Conservation (phyloP, 1,140 invertebrate genomes). For the Lamellibrachia luymesi region DNA sequence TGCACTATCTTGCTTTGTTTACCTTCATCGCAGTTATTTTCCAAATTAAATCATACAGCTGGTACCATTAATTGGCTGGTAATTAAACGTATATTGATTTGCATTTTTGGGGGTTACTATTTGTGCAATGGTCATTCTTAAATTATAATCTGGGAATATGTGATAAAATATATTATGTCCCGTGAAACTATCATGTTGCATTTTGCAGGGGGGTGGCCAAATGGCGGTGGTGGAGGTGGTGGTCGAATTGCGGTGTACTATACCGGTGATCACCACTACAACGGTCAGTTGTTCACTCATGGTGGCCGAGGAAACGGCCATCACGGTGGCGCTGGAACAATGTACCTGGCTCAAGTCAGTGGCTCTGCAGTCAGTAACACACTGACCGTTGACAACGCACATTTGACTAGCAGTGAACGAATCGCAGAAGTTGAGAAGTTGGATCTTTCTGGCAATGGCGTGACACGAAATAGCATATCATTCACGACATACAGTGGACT, state of each 20-base stretch:
- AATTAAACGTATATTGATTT: background rate
- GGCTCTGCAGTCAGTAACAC: conserved; percentile 23
- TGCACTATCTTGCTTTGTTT: no score
- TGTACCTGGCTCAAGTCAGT: conserved; percentile 35
- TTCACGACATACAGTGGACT: background rate
- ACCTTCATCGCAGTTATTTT: no score
- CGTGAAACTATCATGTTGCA: background rate
- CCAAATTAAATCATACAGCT: no score
- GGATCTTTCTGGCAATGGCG: conserved; percentile 16
- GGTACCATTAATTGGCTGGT: no score
- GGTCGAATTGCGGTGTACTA: conserved; percentile 44
- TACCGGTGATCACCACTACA: conserved; percentile 36
- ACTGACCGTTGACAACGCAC: conserved; percentile 35
- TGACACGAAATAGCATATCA: background rate
- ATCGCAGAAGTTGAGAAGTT: conserved; percentile 36
- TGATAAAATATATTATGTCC: background rate
- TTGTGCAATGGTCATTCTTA: background rate
- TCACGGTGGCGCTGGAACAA: conserved; percentile 41
- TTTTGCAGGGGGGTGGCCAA: conserved; percentile 25
- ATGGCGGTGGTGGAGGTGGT: conserved; percentile 43
- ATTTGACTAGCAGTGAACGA: conserved; percentile 29
- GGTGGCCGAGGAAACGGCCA: conserved; percentile 37
- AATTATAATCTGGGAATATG: background rate
- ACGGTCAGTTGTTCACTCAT: conserved; percentile 36
- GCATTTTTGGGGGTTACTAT: background rate